Base-by-base conservation (phyloP, 2,888 invertebrate species). In the Phalangium opilio region DNA sequence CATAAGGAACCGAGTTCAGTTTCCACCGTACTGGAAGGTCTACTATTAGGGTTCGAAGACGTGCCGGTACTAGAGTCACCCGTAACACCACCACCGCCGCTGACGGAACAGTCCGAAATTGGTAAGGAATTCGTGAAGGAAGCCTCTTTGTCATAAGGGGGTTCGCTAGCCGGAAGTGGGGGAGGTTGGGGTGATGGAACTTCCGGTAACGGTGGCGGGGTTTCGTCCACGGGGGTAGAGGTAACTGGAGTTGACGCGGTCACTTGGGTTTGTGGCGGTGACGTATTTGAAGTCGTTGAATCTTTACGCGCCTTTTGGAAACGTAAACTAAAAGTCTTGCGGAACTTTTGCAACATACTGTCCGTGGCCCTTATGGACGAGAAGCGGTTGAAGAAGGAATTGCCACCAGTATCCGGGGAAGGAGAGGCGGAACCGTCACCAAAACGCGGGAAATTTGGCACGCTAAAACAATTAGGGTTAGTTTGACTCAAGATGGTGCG, bases 331-430 rank as follows among this genome's bases (percentile, higher is more conserved):
- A 80, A 75, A 51, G 77, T 78, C 62, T 79, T 79, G 50, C 77
- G 71, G 64, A 80, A 79, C 65, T 79, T 79, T 59, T 79, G 77
- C 54, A 79, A 64, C 35, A 79, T 77, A 61, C 78, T 75, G 58
- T 75, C 75, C 52, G 46, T 32, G 15, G 48, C 49, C n/a, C 48
- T 48, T 21, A 47, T 15, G 11, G 50, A 42, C 12, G 44, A 33
- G 43, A 42, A 33, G 15, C 40, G 44, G 12, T 21, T 21, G 27
- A 21, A 42, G 15, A 19, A 21, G 20, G 42, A 42, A 21, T 15
- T 21, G 42, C 21, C 19, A 21, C 21, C 12, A 11, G 15, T 19
- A 15, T 18, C 19, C 14, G 19, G 17, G 19, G 11, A 15, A 18
- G 17, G 11, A 39, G 17, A 39, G 14, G 20, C 19, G 20, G 27